Percentiles rank a stretch among this genome's conserved stretches.
phyloP scores from a whole-genome alignment of 2,113 vertebrate species.

The Heloderma charlesbogerti region DNA sequence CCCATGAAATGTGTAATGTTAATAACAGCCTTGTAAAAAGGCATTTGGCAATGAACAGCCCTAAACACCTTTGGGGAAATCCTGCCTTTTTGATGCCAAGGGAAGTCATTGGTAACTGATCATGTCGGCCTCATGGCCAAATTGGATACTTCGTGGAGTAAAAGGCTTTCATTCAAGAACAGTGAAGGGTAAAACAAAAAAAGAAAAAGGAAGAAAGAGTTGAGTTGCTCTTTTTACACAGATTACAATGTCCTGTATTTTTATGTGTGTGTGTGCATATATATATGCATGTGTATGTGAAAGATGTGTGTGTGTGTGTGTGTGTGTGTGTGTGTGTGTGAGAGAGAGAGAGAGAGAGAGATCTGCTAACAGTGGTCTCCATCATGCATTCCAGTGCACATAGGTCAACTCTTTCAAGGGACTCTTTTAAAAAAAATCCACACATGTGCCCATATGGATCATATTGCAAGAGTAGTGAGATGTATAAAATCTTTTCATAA shows the following conservation, averaged over 20 bases:
- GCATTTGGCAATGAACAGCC: slow-evolving; percentile 31
- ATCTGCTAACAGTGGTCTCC: fast-evolving
- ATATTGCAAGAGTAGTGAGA: no score
- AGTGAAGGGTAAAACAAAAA: not conserved
- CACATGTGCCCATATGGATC: not conserved
- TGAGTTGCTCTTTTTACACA: not conserved
- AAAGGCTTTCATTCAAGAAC: not conserved
- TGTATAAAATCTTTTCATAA: not conserved
- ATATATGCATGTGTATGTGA: no score
- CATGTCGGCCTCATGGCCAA: not conserved
- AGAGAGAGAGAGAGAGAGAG: no score
- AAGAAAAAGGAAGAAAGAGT: not conserved
- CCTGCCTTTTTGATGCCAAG: slow-evolving; percentile 28
- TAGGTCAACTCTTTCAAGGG: fast-evolving
- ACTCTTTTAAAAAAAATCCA: not conserved
- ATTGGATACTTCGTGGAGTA: fast-evolving
- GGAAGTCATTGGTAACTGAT: slow-evolving; percentile 24
- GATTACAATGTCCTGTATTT: not conserved
- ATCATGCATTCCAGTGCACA: fast-evolving
- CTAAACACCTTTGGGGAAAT: slow-evolving; percentile 11
- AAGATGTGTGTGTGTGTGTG: no score
- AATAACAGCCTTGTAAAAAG: slow-evolving; percentile 54
- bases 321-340: not conserved
- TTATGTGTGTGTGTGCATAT: not conserved
- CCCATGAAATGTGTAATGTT: slow-evolving; percentile 61